Percentiles rank a stretch among this genome's conserved stretches.
Conservation (phyloP, 2,797 vertebrate genomes). For the Urocyon cinereoargenteus region DNA sequence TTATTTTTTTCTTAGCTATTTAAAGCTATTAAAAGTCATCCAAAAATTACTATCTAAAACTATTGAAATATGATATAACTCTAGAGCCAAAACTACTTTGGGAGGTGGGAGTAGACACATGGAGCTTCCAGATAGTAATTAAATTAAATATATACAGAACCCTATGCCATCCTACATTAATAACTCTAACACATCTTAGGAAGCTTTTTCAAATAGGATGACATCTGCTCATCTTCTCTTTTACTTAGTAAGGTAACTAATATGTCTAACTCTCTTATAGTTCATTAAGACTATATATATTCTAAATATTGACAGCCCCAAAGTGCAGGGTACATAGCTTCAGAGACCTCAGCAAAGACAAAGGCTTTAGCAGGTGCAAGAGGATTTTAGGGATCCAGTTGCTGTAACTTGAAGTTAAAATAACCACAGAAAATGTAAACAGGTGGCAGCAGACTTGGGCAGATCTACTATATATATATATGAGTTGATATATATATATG, state of each 20-base stretch:
- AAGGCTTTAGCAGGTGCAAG: background rate
- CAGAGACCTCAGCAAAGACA: background rate
- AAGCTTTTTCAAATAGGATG: conserved; percentile 32
- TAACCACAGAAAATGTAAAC: background rate
- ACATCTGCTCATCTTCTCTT: conserved; percentile 49
- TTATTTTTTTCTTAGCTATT: background rate
- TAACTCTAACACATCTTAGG: conserved; percentile 11
- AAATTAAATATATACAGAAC: conserved; percentile 27
- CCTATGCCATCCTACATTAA: background rate
- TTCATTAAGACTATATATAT: background rate
- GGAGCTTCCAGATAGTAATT: background rate
- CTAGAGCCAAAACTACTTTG: background rate
- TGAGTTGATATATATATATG: too few relatives aligned
- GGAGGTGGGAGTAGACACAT: background rate
- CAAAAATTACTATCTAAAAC: background rate
- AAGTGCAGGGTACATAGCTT: background rate
- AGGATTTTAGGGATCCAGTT: background rate
- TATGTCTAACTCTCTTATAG: background rate
- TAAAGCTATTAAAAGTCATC: conserved; percentile 7
- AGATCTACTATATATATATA: background rate
- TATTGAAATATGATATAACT: background rate
- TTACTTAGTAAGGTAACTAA: conserved; percentile 37
- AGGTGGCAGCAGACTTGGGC: background rate
- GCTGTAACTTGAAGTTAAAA: background rate
- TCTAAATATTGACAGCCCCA: background rate